Base-by-base conservation (phyloP, 2,888 invertebrate species). In the Nudaria mundana region DNA sequence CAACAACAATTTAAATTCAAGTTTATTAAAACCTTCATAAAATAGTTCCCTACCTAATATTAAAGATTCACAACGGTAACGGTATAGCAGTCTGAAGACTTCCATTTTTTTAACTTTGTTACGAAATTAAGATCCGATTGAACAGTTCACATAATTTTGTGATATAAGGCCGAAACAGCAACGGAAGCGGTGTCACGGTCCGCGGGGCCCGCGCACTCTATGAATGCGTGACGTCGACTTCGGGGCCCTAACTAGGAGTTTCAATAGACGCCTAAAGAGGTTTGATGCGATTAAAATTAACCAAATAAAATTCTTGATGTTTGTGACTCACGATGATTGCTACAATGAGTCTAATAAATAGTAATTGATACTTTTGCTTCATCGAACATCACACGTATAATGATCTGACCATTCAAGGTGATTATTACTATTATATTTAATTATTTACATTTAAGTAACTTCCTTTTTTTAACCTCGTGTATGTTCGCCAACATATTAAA, bases 141-240 rank as follows among this genome's bases (percentile, higher is more conserved):
- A 77, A 73, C 73, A 72, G 77, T 71, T 76, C 76, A 80, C 73
- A 82, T 77, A 77, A 76, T 78, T 66, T 73, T 66, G 76, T 67
- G 69, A 76, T 76, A 68, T 81, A 78, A 78, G 84, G 80, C 86
- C 87, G 87, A 88, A 86, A 76, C 70, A 63, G 56, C 71, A 63
- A 68, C 86, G 87, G 87, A 87, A 86, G 72, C 79, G 71, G 76
- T 76, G 83, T 83, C 81, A 83, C 66, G 85, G 82, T 81, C 78
- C 69, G 69, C 58, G 63, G 71, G 63, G 70, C 76, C 63, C 68
- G 75, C 76, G 78, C 68, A 63, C 70, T 60, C 68, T 73, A 69
- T 72, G 67, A 68, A 37, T 22, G 63, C 33, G 71, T 83, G 81
- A 84, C 84, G 81, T 79, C 81, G 80, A 48, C 48, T 45, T 24